Conservation (phyloP, 2,113 vertebrate species). For the Eublepharis macularius region DNA sequence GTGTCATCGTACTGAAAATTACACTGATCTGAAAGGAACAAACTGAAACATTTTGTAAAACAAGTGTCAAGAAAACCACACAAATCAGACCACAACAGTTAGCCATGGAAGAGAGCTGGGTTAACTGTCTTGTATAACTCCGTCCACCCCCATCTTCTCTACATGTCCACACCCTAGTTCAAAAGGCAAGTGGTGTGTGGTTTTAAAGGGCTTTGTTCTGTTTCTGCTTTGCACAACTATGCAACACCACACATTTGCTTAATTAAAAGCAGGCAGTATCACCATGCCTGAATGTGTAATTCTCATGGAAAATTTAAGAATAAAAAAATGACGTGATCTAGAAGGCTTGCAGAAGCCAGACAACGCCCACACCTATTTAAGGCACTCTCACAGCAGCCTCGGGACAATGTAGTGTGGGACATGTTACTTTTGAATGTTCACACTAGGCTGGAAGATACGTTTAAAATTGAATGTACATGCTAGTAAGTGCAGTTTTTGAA, state of each 20-base stretch:
- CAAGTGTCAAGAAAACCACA: background rate
- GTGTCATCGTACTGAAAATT: background rate
- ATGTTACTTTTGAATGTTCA: background rate
- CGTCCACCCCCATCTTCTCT: background rate
- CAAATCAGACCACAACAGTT: background rate
- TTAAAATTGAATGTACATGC: background rate
- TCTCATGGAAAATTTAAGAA: slow-evolving; percentile 10
- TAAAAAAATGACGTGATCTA: background rate
- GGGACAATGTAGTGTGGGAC: slow-evolving; percentile 1
- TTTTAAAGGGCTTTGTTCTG: background rate
- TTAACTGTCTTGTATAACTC: background rate
- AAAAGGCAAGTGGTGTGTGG: background rate
- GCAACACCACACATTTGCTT: background rate
- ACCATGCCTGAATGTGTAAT: background rate
- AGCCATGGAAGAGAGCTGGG: background rate
- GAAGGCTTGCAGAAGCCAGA: background rate
- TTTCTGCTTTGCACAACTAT: background rate
- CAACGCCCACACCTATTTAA: background rate
- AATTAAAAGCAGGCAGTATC: background rate
- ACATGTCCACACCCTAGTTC: background rate
- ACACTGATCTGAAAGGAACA: background rate
- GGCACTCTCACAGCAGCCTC: background rate
- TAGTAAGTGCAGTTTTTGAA: background rate
- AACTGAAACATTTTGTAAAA: background rate
- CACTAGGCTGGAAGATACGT: background rate